Base-by-base conservation (phyloP, 2,888 invertebrate species). In the Stenchaetothrips biformis region DNA sequence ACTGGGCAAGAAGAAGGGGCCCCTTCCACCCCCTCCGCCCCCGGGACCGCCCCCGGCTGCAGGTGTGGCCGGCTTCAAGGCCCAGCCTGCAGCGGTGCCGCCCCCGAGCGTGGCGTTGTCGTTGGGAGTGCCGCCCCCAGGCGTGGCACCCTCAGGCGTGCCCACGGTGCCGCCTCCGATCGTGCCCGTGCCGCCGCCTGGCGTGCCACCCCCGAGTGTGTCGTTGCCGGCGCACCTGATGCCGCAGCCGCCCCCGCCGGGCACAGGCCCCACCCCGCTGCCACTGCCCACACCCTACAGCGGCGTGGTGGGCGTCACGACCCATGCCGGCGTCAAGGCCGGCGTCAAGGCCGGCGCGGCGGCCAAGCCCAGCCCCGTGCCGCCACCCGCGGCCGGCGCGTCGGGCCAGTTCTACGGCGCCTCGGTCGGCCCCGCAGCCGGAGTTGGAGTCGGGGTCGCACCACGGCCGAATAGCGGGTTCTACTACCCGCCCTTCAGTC, bases 11-110 rank as follows among this genome's bases (percentile, higher is more conserved):
- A 74, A 79, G 78, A 49, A 18, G 48, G 77, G 77, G 48, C 79
- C 80, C 16, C 81, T 62, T 7, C 80, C 81, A 1, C 80, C 78
- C 7, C 80, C 81, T 0, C 79, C 80, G 21, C 59, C 77, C n/a
- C 80, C 78, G 2, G 67, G 79, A 48, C 81, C 80, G 77, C 77
- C 53, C 49, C 80, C 80, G 53, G 37, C 80, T 1, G 80, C 81
- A 59, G 53, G 79, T 27, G 25, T 67, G 49, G 18, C 53, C 37
- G 48, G 48, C 59, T 74, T 25, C 67, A 74, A 11, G 21, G 25
- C 67, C 9, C 59, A 59, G 59, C 37, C 37, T 37, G 37, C 37
- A 37, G 37, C 4, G 37, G 37, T 37, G 37, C 59, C 16, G 59
- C 67, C 67, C 25, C 25, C 67, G 67, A 25, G 67, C 21, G 67